These are phyloP conservation scores for Erpetoichthys calabaricus DNA, from an alignment of 2,797 vertebrate species.

Conservation along the genomic window DNA sequence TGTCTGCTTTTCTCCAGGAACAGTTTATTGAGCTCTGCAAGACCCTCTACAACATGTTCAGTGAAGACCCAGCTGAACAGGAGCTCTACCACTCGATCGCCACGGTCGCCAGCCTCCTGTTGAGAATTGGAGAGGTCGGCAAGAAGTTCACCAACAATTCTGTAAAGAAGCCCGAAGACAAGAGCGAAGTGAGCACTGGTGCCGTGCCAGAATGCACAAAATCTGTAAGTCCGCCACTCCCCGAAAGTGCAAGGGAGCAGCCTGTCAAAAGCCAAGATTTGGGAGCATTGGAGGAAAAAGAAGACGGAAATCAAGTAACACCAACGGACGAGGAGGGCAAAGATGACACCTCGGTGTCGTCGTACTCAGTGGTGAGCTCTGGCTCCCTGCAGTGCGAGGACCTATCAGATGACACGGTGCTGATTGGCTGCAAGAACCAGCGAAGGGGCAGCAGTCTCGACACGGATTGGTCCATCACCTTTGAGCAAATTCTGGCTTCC, in stretches of 20 bases:
- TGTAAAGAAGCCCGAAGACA: conserved; percentile 33
- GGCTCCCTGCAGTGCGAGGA: conserved; percentile 82
- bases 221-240: too few relatives aligned
- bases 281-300: conserved; percentile 47
- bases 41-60: conserved; percentile 96
- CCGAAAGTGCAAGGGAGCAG: conserved; percentile 28
- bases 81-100: conserved; percentile 88
- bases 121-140: conserved; percentile 85
- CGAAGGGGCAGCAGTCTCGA: conserved; percentile 60
- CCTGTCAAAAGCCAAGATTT: conserved; percentile 40
- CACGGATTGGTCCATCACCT: conserved; percentile 83
- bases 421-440: conserved; percentile 55
- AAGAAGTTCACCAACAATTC: conserved; percentile 70
- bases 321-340: conserved; percentile 71
- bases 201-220: conserved; percentile 22
- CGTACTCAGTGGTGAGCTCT: conserved; percentile 79
- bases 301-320: conserved; percentile 43
- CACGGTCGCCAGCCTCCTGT: conserved; percentile 84
- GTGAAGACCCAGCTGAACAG: conserved; percentile 76
- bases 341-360: conserved; percentile 83
- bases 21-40: conserved; percentile 97
- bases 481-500: conserved; percentile 91
- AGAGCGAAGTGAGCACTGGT: conserved; percentile 22
- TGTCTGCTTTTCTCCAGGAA: conserved; percentile 63
- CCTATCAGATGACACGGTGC: conserved; percentile 69